Percentiles rank a stretch among this genome's conserved stretches.
Evolutionary conservation across 2,797 vertebrate species (phyloP).

Genomic region (Tragopan temminckii): DNA sequence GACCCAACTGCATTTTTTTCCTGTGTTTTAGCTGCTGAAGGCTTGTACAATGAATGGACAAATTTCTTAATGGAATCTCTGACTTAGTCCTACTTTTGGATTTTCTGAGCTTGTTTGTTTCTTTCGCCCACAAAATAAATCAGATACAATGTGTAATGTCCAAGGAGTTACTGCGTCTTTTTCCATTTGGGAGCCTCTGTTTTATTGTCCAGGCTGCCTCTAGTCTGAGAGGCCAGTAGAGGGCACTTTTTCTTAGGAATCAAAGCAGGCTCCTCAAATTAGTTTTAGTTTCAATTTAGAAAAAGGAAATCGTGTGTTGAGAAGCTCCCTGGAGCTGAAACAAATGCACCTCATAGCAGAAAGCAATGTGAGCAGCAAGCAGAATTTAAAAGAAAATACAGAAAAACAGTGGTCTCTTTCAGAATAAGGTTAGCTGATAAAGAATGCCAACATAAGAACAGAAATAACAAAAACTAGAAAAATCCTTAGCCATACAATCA

Average conservation of each 20-base stretch:
- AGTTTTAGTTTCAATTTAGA: neutral
- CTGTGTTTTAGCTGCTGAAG: neutral
- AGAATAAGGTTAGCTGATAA: neutral
- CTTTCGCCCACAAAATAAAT: neutral
- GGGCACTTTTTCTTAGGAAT: neutral
- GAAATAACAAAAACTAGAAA: neutral
- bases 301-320: neutral
- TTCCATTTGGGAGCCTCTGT: neutral
- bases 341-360: neutral
- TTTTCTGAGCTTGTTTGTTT: neutral
- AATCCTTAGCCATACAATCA: neutral
- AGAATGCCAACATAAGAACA: neutral
- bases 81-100: neutral
- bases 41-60: neutral
- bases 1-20: neutral
- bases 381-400: neutral
- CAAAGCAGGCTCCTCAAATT: neutral
- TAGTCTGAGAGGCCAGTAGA: neutral
- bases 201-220: neutral
- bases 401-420: neutral
- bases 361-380: neutral
- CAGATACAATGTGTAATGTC: neutral
- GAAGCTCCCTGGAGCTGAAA: neutral
- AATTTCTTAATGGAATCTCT: neutral
- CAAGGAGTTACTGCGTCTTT: neutral